A percentile compares a stretch with the other conserved stretches of the same genome.
These are phyloP conservation scores for Pantala flavescens DNA, from an alignment of 1,140 invertebrate genomes.

Conservation along the genomic window DNA sequence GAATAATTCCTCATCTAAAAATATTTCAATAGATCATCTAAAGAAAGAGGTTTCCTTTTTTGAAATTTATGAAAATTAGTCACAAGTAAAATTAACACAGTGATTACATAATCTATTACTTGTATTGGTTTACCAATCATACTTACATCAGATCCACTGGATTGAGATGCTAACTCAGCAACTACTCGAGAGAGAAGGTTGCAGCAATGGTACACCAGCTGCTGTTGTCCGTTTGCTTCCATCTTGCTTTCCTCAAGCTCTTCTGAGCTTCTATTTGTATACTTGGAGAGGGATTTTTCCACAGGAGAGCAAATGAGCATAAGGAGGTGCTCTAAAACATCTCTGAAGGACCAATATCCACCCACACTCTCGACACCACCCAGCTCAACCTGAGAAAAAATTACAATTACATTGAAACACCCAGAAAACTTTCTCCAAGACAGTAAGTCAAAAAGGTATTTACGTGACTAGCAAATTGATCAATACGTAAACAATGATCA, in stretches of 20 bases:
- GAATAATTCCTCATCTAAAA: no score
- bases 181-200: conserved; percentile 74
- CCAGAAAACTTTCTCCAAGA: no score
- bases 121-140: no score
- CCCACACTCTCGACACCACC: conserved; percentile 35
- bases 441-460: no score
- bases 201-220: conserved; percentile 72
- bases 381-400: conserved; percentile 32
- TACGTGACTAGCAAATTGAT: no score
- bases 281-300: conserved; percentile 48
- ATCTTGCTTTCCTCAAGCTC: neutral
- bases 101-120: no score
- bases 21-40: no score
- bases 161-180: conserved; percentile 77
- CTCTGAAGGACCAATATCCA: conserved; percentile 61
- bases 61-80: no score
- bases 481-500: no score
- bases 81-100: no score
- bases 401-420: neutral
- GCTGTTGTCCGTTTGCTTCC: conserved; percentile 39
- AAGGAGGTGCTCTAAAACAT: conserved; percentile 71
- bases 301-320: conserved; percentile 72
- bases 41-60: no score
- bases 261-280: conserved; percentile 30
- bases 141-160: conserved; percentile 50